Evolutionary conservation across 1,140 invertebrate species (phyloP), one percentile per base, ranked within the genome.

Genomic region (Drosophila truncata): DNA sequence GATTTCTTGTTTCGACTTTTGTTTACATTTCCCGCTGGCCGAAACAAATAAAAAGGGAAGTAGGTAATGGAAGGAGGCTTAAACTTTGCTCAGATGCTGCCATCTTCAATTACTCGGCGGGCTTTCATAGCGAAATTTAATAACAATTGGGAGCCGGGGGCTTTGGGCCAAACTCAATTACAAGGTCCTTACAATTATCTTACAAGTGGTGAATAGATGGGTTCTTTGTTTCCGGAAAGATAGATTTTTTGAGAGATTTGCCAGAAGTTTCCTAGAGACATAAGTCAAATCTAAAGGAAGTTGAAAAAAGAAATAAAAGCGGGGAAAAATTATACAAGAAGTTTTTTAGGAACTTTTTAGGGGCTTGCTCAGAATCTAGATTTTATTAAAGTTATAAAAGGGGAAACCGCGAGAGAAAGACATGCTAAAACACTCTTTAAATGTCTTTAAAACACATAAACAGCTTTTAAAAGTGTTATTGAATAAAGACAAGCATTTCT

Each of bases 1-100:
- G 64, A 87, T 82, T 82, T 82, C 60, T 31, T 77, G 52, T 70
- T 79, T 62, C 39, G 54, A 54, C 55, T 78, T 71, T 82, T 61
- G 67, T 67, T 82, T 60, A 70, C 42, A 71, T 37, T 57, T n/a
- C 69, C 62, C 39, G 20, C 25, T 18, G 52, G 62, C 27, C 61
- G 16, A 35, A 20, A n/a, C 14, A 16, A 37, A 14, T 31, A 25
- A 23, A 47, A 33, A 47, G 23, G 31, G 16, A 18, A 25, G 9
- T 29, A 18, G 7, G 9, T 25, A 46, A 27, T 7, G 55, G 11
- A 14, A 16, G 33, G 16, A 31, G 44, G 18, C 16, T 31, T 33
- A n/a, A 66, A 50, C 31, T 76, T 57, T 18, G 49, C 18, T 33
- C 57, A 49, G 41, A 14, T 16, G 62, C 37, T 70, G 65, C 39